Base-by-base conservation (phyloP, 2,797 vertebrate genomes). In the Phoebastria nigripes region DNA sequence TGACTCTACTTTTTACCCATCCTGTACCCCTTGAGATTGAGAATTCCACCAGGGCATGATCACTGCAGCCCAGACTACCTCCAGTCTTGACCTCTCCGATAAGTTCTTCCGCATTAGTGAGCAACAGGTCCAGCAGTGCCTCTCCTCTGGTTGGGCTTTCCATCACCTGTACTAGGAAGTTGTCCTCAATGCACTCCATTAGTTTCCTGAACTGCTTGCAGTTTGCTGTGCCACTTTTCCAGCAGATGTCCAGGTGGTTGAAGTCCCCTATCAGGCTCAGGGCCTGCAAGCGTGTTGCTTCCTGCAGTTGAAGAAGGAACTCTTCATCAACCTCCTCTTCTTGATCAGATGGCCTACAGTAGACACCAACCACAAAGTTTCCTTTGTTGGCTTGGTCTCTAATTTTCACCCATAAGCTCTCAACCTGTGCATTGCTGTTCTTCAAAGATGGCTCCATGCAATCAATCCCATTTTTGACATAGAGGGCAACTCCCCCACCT, bases 291-390 rank as follows among this genome's bases (percentile, higher is more conserved):
- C 0, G 2, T 13, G 13, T 58, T 24, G 33, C 35, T 86, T 65
- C 11, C 21, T 22, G 3, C 25, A 29, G 12, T 0, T 82, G 26
- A 41, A 49, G 25, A 73, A 73, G 3, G 18, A 31, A n/a, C 9
- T 67, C 18, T 41, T 86, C 55, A 44, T 54, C 13, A 39, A 12
- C 3, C 1, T 35, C 8, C 10, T 77, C 5, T 55, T 55, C 33
- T 66, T 33, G 6, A 61, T 37, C 1, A 1, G 7, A 5, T 1
- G 0, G 3, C 14, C 15, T 72, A 8, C 28, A 25, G 28, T 10
- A 82, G 37, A 49, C 20, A 44, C 6, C 20, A 54, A 25, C 8
- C 24, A 25, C 18, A 63, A 89, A 44, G 41, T 63, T 59, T 59
- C 33, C 33, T 44, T 22, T 82, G 21, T 35, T 54, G 46, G 12